Percentiles rank a stretch among this genome's conserved stretches.
Evolutionary conservation across 1,140 invertebrate genomes (phyloP).

Genomic region (Pogonomyrmex californicus): DNA sequence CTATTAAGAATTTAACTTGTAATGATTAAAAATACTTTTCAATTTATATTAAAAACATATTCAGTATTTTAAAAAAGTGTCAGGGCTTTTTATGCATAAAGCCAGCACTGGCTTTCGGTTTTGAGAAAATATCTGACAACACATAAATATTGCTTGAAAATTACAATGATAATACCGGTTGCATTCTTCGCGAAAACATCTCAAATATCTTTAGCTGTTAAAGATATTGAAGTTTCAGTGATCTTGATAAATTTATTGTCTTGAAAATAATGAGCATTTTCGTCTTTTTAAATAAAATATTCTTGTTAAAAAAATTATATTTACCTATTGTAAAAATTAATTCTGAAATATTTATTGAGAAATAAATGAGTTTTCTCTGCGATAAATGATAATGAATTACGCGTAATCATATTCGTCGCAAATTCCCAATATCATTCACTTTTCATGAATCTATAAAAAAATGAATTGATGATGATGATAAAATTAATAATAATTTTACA

Average conservation of each 20-base stretch:
- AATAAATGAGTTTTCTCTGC: no score
- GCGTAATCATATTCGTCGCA: no score
- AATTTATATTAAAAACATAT: no score
- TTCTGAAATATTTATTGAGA: no score
- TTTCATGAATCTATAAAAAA: no score
- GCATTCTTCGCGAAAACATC: conserved; percentile 59
- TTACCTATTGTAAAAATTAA: no score
- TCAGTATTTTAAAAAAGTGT: not conserved
- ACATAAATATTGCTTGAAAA: conserved; percentile 58
- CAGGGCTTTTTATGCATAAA: not conserved
- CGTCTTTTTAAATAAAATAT: conserved; percentile 6
- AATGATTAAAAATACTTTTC: not conserved
- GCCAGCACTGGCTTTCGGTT: conserved; percentile 35
- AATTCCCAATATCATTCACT: no score
- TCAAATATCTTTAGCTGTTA: conserved; percentile 41
- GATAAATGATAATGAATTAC: no score
- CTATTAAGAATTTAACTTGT: not conserved
- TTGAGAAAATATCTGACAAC: conserved; percentile 49
- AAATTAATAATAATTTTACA: no score
- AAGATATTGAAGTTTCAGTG: conserved; percentile 31
- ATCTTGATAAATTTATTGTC: conserved; percentile 64
- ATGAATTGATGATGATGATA: no score
- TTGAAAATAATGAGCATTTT: conserved; percentile 24
- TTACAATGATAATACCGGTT: conserved; percentile 56
- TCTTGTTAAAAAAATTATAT: not conserved